These are phyloP conservation scores for Piliocolobus tephrosceles DNA, from an alignment of 2,113 vertebrate species.

Conservation along the genomic window DNA sequence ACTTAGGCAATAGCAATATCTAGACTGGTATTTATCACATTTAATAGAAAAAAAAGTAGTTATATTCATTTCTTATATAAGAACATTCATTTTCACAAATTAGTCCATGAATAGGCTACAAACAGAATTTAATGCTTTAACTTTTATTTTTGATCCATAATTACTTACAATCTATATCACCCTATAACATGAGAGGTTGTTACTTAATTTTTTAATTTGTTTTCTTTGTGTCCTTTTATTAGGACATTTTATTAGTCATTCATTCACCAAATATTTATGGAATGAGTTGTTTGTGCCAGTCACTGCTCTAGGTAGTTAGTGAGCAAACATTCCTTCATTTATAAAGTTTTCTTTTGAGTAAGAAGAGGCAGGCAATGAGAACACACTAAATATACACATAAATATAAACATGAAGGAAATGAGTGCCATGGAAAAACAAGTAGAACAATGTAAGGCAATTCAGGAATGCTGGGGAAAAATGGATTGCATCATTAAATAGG, in stretches of 20 bases:
- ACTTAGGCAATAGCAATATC: neutral
- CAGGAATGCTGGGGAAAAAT: neutral
- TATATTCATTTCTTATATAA: neutral
- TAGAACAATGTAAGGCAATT: neutral
- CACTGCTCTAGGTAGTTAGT: neutral
- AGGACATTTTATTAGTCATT: neutral
- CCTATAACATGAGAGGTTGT: neutral
- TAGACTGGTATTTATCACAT: neutral
- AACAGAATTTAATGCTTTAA: neutral
- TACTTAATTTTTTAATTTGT: neutral
- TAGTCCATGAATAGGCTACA: neutral
- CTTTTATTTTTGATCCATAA: constrained; percentile 9
- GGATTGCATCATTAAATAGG: neutral
- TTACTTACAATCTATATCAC: neutral
- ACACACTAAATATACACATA: neutral
- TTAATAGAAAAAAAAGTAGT: neutral
- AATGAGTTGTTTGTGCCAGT: neutral
- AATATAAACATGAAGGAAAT: neutral
- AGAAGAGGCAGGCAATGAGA: neutral
- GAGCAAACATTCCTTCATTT: neutral
- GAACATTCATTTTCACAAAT: neutral
- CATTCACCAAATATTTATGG: neutral
- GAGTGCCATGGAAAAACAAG: neutral
- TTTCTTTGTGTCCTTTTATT: neutral
- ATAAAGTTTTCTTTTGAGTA: neutral